phyloP scores from a whole-genome alignment of 2,113 vertebrate genomes.

The Verasper variegatus region DNA sequence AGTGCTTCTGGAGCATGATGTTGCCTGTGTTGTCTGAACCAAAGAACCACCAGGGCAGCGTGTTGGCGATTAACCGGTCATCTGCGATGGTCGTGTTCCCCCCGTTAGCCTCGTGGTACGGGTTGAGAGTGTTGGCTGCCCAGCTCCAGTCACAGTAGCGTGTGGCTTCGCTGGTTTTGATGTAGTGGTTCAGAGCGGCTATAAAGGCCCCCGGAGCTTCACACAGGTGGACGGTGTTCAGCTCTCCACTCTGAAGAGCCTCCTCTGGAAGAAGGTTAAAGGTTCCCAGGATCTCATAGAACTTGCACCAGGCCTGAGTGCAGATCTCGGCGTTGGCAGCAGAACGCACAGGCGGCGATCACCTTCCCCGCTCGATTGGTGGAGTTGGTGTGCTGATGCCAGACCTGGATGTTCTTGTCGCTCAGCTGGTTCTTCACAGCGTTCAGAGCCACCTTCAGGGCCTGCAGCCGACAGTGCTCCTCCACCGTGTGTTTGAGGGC shows the following conservation, averaged over 20 bases:
- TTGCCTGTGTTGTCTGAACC: constrained; percentile 94
- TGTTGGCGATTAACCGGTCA: constrained; percentile 94
- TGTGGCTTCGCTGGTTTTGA: constrained; percentile 83
- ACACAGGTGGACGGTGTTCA: constrained; percentile 92
- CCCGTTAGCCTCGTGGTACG: constrained; percentile 92
- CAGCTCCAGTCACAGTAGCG: constrained; percentile 90
- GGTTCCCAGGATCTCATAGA: constrained; percentile 90
- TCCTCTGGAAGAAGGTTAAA: constrained; percentile 86
- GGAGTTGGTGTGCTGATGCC: constrained; percentile 94
- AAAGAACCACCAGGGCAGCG: constrained; percentile 92
- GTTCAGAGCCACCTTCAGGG: constrained; percentile 90
- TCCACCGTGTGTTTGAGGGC: constrained; percentile 76
- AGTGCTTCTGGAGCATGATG: constrained; percentile 88
- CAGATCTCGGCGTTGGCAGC: constrained; percentile 91
- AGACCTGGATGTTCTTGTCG: constrained; percentile 93
- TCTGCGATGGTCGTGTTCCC: constrained; percentile 88
- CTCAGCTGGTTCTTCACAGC: constrained; percentile 92
- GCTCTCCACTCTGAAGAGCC: constrained; percentile 82
- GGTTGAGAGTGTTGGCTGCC: constrained; percentile 93
- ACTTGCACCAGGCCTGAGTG: constrained; percentile 96
- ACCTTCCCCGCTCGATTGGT: constrained; percentile 94
- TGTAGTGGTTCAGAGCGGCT: constrained; percentile 91
- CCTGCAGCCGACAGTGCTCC: constrained; percentile 81
- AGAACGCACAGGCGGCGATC: constrained; percentile 85
- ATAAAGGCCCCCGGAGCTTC: constrained; percentile 96